Evolutionary conservation across 2,888 invertebrate species (phyloP).

Genomic region (Scelioninae gen. 1): DNA sequence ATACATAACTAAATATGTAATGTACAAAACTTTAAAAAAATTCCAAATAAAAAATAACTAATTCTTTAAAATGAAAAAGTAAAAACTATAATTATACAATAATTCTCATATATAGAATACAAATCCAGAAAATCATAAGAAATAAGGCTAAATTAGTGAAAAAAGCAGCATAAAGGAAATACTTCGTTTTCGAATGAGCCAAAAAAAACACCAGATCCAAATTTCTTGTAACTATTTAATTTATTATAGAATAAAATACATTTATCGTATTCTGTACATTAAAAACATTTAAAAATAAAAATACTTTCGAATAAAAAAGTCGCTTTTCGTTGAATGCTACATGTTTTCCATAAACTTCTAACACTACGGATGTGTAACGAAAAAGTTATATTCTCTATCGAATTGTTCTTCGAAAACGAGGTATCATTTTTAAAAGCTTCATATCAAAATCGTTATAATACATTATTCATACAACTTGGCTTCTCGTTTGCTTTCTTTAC

Average conservation of each 20-base stretch:
- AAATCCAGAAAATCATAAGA: too few species aligned
- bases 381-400: constrained; percentile 65
- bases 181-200: constrained; percentile 58
- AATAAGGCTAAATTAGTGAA: too few species aligned
- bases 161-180: constrained; percentile 1
- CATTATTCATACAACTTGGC: constrained; percentile 58
- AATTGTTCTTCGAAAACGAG: constrained; percentile 65
- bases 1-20: too few species aligned
- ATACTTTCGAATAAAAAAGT: constrained; percentile 69
- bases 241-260: constrained; percentile 69
- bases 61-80: too few species aligned
- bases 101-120: too few species aligned
- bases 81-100: too few species aligned
- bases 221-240: constrained; percentile 66
- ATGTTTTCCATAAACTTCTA: constrained; percentile 59
- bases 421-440: constrained; percentile 63
- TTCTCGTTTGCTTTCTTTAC: constrained; percentile 39
- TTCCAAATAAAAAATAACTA: too few species aligned
- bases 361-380: constrained; percentile 61
- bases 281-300: constrained; percentile 69
- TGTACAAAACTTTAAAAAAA: too few species aligned
- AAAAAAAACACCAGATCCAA: constrained; percentile 15
- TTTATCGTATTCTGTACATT: constrained; percentile 67
- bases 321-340: constrained; percentile 68
- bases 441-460: constrained; percentile 66